Base-by-base conservation (phyloP, 92 coral and sea anemone genomes). In the Bergia sp. region DNA sequence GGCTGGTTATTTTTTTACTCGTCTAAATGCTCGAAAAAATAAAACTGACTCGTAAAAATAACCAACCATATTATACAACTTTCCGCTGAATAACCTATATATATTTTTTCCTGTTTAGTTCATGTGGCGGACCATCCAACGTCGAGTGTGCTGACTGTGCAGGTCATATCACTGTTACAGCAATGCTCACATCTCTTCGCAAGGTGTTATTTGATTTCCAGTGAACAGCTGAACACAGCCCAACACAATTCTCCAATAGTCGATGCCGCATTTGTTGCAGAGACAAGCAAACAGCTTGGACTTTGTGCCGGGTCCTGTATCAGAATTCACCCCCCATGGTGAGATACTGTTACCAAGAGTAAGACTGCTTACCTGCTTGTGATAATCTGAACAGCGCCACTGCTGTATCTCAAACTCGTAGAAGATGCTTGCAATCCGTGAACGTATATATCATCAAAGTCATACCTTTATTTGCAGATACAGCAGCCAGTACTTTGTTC, bases 281-380 rank as follows among this genome's bases (percentile, higher is more conserved):
- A 90, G 85, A 90, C 96, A 38, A 82, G 91, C 83, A 93, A 90
- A 45, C 95, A 93, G 65, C 81, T 95, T 20, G 79, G 77, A 23
- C 73, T 90, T 76, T 71, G 85, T 29, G 91, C 83, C 78, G 95
- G 98, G 38, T 85, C 91, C 61, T 81, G 88, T 29, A 85, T 95
- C 58, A 92, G 89, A 36, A 93, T 95, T 41, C 88, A 91, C 86
- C 98, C 98, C 10, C 98, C 96, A 16, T 95, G 98, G 98, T 95
- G 88, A 80, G 91, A 11, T 18, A 57, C 65, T 16, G 12, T 11
- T 16, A 57, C 3, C 20, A 57, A 57, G 3, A 57, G 65, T 11
- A 18, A 2, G 20, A 57, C 12, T 2, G 45, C 0, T 45, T 45
- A 45, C 50, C 9, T 45, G 5, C 50, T 10, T 4, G 9, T 45